These are phyloP conservation scores for Pelobates fuscus DNA, from an alignment of 2,113 vertebrate genomes.

Conservation along the genomic window DNA sequence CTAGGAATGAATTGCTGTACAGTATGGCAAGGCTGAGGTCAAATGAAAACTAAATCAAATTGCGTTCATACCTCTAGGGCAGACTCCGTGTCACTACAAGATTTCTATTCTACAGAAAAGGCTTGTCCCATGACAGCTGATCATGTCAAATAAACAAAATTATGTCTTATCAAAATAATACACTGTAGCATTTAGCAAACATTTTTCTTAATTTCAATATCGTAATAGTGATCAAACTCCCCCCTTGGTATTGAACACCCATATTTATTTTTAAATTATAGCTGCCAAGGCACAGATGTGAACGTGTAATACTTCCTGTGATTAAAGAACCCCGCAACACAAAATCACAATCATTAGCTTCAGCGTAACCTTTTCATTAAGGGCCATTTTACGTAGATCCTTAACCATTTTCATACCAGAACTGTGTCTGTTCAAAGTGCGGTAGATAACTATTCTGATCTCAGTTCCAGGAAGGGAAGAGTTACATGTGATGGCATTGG, in stretches of 20 bases:
- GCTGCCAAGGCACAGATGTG: neutral
- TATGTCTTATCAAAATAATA: too few species aligned
- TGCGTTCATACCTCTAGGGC: slow-evolving; percentile 37
- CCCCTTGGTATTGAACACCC: too few species aligned
- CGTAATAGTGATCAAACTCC: too few species aligned
- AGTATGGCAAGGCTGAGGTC: slow-evolving; percentile 16
- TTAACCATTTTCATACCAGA: neutral
- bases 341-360: slow-evolving; percentile 27
- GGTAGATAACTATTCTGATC: too few species aligned
- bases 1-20: slow-evolving; percentile 20
- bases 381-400: neutral
- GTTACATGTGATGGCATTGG: too few species aligned
- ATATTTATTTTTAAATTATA: too few species aligned
- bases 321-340: neutral
- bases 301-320: slow-evolving; percentile 15
- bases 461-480: too few species aligned
- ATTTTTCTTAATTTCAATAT: too few species aligned
- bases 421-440: too few species aligned
- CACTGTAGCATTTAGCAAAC: too few species aligned
- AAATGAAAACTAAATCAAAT: slow-evolving; percentile 39
- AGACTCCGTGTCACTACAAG: slow-evolving; percentile 26
- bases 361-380: neutral
- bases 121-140: slow-evolving; percentile 5
- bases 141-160: too few species aligned
- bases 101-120: slow-evolving; percentile 21